A percentile compares a stretch with the other conserved stretches of the same genome.
Evolutionary conservation across 2,888 invertebrate species (phyloP).

Genomic region (Laspeyria flexula): DNA sequence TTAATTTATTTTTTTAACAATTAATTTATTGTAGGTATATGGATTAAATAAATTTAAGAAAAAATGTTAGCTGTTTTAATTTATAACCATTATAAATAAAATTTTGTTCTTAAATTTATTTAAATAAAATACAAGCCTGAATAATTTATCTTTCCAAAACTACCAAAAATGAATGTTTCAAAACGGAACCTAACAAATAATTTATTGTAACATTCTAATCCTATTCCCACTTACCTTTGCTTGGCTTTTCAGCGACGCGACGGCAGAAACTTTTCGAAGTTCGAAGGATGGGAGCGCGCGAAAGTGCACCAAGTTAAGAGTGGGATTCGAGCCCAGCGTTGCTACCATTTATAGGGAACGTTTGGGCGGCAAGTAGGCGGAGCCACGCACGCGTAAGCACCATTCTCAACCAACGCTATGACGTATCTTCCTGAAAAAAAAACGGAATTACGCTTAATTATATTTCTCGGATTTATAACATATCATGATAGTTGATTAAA

Average conservation of each 20-base stretch:
- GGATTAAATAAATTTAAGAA: too few relatives aligned
- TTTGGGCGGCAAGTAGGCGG: constrained; percentile 75
- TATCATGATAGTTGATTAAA: background rate
- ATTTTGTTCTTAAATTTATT: too few relatives aligned
- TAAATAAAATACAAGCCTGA: too few relatives aligned
- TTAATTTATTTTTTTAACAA: too few relatives aligned
- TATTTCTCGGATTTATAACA: background rate
- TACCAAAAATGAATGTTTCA: background rate
- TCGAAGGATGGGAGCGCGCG: constrained; percentile 51
- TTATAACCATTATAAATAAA: too few relatives aligned
- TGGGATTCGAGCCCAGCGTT: constrained; percentile 46
- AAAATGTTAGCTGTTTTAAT: too few relatives aligned
- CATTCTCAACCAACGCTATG: constrained; percentile 27
- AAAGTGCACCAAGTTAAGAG: constrained; percentile 72
- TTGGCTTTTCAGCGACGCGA: constrained; percentile 26
- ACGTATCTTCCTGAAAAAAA: constrained; percentile 34
- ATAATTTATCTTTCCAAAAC: too few relatives aligned
- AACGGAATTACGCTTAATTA: background rate
- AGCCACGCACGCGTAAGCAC: constrained; percentile 74
- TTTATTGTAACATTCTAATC: background rate
- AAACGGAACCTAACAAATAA: too few relatives aligned
- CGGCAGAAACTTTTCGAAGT: constrained; percentile 53
- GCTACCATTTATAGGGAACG: constrained; percentile 70
- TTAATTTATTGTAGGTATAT: too few relatives aligned
- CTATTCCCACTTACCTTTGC: constrained; percentile 47